Evolutionary conservation across 2,113 vertebrate genomes (phyloP), one percentile per base, ranked within the genome.

Genomic region (Atlantisia rogersi): DNA sequence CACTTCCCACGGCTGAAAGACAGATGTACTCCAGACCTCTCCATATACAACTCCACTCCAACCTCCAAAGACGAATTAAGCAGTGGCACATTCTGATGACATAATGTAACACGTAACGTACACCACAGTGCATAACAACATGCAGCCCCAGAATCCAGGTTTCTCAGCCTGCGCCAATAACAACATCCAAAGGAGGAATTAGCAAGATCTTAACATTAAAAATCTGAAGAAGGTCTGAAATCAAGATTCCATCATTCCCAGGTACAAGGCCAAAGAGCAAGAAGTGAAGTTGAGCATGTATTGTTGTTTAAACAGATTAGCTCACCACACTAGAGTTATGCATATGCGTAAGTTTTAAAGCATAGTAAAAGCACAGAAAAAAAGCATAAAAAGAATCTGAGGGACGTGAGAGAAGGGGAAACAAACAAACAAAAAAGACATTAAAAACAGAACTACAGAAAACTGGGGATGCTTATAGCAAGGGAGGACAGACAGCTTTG

Each of bases 401-500:
- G 71, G 62, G 46, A 67, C 20, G 44, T 15, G 46, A 90, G 37
- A 62, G 53, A 63, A 81, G 9, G 22, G 21, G 35, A 74, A 82
- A 85, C 24, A 9, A 64, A 85, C 18, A 9, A 64, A 80, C 48
- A 71, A 80, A 58, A 73, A 63, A 21, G 13, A 16, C 20, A 74
- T 92, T 91, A 95, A 89, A 96, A 95, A 91, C 85, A 95, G 70
- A 92, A 78, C 74, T 62, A 80, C 77, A 74, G 83, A 92, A 88
- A 90, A 52, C 67, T 69, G 29, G 12, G 29, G 80, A 92, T 82
- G 75, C 74, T 96, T 89, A 85, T 92, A 96, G 91, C 88, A 94
- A 69, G 3, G 1, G 77, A 94, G 95, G 77, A 89, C 53, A 88
- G 86, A 86, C 94, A 96, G 93, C 74, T 89, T 7, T 82, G 63